phyloP scores from a whole-genome alignment of 2,113 vertebrate genomes.

The Datnioides undecimradiatus region DNA sequence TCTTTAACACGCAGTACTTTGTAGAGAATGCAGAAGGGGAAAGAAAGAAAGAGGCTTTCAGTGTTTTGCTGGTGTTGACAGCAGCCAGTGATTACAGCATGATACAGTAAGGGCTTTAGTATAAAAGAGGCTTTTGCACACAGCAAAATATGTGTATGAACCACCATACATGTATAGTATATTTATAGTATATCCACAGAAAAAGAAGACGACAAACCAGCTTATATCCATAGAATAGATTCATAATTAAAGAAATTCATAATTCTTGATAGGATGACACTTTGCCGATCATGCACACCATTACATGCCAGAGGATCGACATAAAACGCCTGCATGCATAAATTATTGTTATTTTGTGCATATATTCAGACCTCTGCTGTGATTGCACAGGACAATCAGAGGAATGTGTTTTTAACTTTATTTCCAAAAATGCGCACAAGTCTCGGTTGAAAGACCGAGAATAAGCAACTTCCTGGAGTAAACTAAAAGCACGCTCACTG shows the following conservation, averaged over 20 bases:
- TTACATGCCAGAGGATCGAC: not conserved
- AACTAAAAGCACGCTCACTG: not conserved
- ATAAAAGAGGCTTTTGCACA: conserved; percentile 7
- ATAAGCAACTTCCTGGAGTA: not conserved
- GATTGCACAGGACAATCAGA: not conserved
- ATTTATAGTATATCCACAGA: not conserved
- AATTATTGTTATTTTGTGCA: not conserved
- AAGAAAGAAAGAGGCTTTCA: conserved; percentile 10
- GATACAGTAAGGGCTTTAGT: not conserved
- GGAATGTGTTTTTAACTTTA: not conserved
- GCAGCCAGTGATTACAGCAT: conserved; percentile 17
- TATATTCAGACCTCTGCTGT: not conserved
- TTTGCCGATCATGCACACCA: no score
- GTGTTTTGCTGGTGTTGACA: conserved; percentile 19
- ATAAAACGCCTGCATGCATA: not conserved
- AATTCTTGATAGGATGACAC: no score
- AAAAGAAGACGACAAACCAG: not conserved
- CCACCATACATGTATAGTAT: not conserved
- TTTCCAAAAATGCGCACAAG: not conserved
- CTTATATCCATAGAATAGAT: no score
- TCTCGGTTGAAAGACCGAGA: not conserved
- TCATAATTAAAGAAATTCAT: no score
- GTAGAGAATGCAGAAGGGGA: conserved; percentile 23
- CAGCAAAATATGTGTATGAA: not conserved
- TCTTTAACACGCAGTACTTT: conserved; percentile 46